Base-by-base conservation (phyloP, 2,888 invertebrate species). In the Drosophila villosipedis region DNA sequence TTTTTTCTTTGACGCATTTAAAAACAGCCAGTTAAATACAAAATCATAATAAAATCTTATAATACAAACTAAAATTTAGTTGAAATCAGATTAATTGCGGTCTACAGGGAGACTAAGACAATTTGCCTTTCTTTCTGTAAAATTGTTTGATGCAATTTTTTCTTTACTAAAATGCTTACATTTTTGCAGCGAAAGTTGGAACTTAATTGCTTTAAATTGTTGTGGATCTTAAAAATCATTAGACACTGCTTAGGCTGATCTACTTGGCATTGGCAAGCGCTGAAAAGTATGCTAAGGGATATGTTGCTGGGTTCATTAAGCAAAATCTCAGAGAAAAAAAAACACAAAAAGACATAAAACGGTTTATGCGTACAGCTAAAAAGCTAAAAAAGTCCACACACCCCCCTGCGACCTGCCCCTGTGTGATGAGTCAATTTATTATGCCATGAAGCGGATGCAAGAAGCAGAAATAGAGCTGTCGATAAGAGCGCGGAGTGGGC, bases 261-360 rank as follows among this genome's bases (percentile, higher is more conserved):
- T 52, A 14, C 22, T n/a, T 9, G 2, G 33, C 49, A 67, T 43
- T 73, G 57, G 12, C 22, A 19, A 14, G 49, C 43, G 66, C 79
- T 78, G n/a, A 72, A 73, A 73, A 79, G 82, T 76, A 65, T 68
- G 78, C 76, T 53, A 62, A 35, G 55, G 55, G 60, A 78, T 82
- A 76, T 81, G 81, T 77, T 73, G 71, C 66, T 54, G 57, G 78
- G 82, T 76, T 84, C 84, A 84, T 84, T 84, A 87, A 71, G 78
- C 79, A 78, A 78, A 67, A 78, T 63, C 64, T 35, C 57, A 31
- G 64, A 30, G 60, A 67, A 31, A 37, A 35, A 37, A 52, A 50
- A 66, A 43, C 43, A 53, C 10, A 68, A 30, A 63, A 55, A 14
- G 16, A 66, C 84, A 86, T 86, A 73, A 84, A 83, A 80, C 72